Evolutionary conservation across 2,113 vertebrate genomes (phyloP).

Genomic region (Tragelaphus buxtoni): DNA sequence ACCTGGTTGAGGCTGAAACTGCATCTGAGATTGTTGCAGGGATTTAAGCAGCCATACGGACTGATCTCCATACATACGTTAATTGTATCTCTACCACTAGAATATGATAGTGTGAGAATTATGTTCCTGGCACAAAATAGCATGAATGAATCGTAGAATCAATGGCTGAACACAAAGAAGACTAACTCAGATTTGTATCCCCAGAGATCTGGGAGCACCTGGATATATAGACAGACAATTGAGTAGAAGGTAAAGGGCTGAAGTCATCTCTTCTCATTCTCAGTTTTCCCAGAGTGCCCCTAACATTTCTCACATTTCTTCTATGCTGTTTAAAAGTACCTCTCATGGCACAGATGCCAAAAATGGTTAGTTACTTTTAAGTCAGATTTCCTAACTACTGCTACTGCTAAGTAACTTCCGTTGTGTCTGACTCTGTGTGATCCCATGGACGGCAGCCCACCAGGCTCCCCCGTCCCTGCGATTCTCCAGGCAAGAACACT

Average conservation of each 20-base stretch:
- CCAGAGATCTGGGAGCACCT: background rate
- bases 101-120: background rate
- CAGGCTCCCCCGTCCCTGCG: too few species aligned
- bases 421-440: too few species aligned
- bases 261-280: background rate
- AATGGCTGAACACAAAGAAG: background rate
- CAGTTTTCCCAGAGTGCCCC: background rate
- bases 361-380: background rate
- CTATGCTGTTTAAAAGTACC: background rate
- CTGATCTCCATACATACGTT: background rate
- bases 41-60: background rate
- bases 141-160: background rate
- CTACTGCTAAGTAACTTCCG: too few species aligned
- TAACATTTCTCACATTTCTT: background rate
- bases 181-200: background rate
- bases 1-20: background rate
- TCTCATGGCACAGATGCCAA: background rate
- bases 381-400: background rate
- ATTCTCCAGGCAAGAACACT: too few species aligned
- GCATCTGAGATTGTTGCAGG: background rate
- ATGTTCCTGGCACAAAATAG: background rate
- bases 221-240: background rate
- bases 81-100: background rate
- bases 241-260: background rate
- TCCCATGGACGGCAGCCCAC: too few species aligned